Evolutionary conservation across 2,113 vertebrate genomes (phyloP), one percentile per base, ranked within the genome.

Genomic region (Oreochromis spilurus): DNA sequence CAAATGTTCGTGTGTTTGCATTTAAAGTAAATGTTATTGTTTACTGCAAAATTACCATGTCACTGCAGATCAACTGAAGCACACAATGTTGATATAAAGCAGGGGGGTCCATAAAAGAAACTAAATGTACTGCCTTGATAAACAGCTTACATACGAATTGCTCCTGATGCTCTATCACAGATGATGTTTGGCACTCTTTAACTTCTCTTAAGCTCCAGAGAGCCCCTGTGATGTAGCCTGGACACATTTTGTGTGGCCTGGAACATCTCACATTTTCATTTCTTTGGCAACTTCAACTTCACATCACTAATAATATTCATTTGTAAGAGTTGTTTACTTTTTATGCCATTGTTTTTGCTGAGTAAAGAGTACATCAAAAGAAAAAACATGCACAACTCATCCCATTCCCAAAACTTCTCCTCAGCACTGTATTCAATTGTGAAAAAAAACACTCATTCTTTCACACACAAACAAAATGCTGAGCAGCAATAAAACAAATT

Each of bases 251-350:
- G 62, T 80, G 70, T 82, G 70, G 57, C 58, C 86, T 79, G 2
- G 10, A 79, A 84, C 45, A 3, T 81, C 26, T 75, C 24, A 57
- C 80, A 43, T 31, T 81, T 70, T 77, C 6, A 26, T 70, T 36
- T 95, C 92, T 95, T 93, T 94, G 94, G 92, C 93, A 94, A 92
- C 40, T 19, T 90, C 81, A 89, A 87, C 62, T 65, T 90, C 81
- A 90, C 57, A 84, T 72, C 65, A 70, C 5, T 54, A 80, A 78
- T 45, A 62, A 87, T 50, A 77, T 53, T 80, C 34, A 81, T 88
- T 84, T 86, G 9, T 65, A 48, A 89, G 83, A 52, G 29, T 60
- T 26, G 14, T 36, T 78, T 75, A 31, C 9, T 40, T 57, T 58
- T 77, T 2, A 7, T 75, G 19, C 26, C 29, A 3, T 34, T 43